A percentile compares a stretch with the other conserved stretches of the same genome.
These are phyloP conservation scores for Poecilobothrus nobilitatus DNA, from an alignment of 2,888 invertebrate genomes.

Conservation along the genomic window DNA sequence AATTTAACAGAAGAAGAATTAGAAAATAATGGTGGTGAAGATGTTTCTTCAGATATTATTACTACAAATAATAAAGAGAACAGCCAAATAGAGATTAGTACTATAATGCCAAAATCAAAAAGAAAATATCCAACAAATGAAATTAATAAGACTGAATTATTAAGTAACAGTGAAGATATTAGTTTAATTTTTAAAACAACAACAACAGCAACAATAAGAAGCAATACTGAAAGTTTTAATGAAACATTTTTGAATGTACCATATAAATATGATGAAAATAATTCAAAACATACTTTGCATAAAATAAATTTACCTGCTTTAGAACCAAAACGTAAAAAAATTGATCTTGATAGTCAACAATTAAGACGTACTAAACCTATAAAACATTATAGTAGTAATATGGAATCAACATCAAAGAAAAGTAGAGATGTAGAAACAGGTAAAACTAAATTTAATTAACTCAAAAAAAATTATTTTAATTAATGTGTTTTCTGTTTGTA, in stretches of 20 bases:
- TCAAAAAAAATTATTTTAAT: no score
- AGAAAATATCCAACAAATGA: background rate
- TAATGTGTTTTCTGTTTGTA: no score
- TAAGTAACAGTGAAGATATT: background rate
- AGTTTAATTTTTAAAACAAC: constrained; percentile 12
- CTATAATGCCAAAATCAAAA: background rate
- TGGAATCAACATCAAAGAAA: constrained; percentile 18
- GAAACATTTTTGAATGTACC: no score
- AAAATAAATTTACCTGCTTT: background rate
- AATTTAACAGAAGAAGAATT: constrained; percentile 28
- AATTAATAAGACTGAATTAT: constrained; percentile 18
- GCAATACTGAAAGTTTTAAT: background rate
- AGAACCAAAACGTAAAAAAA: background rate
- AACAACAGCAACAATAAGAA: background rate
- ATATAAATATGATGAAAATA: background rate
- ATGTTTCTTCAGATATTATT: constrained; percentile 22
- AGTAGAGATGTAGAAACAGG: background rate
- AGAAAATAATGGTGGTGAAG: constrained; percentile 40
- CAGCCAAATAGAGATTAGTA: background rate
- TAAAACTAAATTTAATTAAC: background rate
- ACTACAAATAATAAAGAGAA: constrained; percentile 20
- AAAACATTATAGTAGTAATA: background rate
- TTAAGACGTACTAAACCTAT: background rate
- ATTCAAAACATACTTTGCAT: background rate
- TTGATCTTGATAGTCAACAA: background rate